Conservation (phyloP, 2,113 vertebrate species). For the Microtus pennsylvanicus region DNA sequence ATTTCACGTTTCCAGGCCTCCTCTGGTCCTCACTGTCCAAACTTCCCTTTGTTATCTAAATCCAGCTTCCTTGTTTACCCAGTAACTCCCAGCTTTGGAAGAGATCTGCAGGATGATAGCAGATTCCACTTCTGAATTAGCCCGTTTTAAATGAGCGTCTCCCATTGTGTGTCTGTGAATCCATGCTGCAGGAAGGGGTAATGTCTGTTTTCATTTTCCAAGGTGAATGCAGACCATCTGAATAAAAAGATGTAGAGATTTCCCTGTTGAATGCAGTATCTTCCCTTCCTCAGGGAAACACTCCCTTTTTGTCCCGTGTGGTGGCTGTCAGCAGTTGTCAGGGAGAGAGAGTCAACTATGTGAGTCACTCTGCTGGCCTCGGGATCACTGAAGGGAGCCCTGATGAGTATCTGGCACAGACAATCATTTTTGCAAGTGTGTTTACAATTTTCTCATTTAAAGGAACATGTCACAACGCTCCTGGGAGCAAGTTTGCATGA, state of each 20-base stretch:
- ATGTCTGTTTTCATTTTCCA: background rate
- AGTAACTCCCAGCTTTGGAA: background rate
- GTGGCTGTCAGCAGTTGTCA: conserved; percentile 49
- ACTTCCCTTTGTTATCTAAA: background rate
- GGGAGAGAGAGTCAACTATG: conserved; percentile 20
- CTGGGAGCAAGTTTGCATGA: conserved; percentile 60
- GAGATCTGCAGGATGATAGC: background rate
- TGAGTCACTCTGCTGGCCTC: conserved; percentile 53
- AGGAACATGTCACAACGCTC: conserved; percentile 74
- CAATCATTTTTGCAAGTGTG: conserved; percentile 70
- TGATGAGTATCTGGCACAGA: conserved; percentile 76
- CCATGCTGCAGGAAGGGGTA: background rate
- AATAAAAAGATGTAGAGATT: background rate
- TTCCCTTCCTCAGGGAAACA: conserved; percentile 57
- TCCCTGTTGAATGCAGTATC: conserved; percentile 59
- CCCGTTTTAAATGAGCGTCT: background rate
- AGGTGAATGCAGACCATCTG: background rate
- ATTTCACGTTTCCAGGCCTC: background rate
- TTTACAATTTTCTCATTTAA: conserved; percentile 78
- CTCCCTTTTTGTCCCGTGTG: conserved; percentile 48
- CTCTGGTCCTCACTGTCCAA: background rate
- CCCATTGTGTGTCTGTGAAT: background rate
- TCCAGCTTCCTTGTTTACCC: background rate
- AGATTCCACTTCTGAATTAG: background rate
- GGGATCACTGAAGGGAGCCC: conserved; percentile 52